Percentiles rank a stretch among this genome's conserved stretches.
These are phyloP conservation scores for Tetropium fuscum DNA, from an alignment of 2,888 invertebrate genomes.

Conservation along the genomic window DNA sequence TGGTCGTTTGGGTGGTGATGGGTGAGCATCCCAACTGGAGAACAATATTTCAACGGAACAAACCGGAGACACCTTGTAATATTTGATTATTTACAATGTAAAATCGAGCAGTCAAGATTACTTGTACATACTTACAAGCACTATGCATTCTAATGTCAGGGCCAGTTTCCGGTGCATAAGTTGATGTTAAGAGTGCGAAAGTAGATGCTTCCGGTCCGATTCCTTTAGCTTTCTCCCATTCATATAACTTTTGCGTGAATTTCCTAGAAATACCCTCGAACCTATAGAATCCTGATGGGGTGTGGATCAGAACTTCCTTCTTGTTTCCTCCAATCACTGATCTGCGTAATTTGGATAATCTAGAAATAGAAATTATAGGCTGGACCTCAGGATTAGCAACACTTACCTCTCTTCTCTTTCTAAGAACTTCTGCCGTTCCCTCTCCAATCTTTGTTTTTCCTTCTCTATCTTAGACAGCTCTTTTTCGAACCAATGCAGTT, in stretches of 20 bases:
- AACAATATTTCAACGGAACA: no score
- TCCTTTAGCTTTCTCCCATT: slow-evolving; percentile 92
- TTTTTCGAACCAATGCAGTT: slow-evolving; percentile 71
- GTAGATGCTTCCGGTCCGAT: slow-evolving; percentile 89
- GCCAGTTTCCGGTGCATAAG: slow-evolving; percentile 61
- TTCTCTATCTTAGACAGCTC: slow-evolving; percentile 72
- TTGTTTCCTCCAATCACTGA: slow-evolving; percentile 69
- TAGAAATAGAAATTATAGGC: slow-evolving; percentile 41
- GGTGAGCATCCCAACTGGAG: no score
- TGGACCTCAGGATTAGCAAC: not conserved
- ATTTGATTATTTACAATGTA: no score
- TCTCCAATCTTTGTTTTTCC: slow-evolving; percentile 72
- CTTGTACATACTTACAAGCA: slow-evolving; percentile 14
- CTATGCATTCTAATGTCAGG: slow-evolving; percentile 17
- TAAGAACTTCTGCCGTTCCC: slow-evolving; percentile 73
- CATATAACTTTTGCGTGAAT: slow-evolving; percentile 89
- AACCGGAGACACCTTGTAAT: no score
- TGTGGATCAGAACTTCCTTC: slow-evolving; percentile 84
- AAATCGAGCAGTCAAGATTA: no score
- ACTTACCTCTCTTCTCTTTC: slow-evolving; percentile 73
- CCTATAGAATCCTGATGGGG: slow-evolving; percentile 85
- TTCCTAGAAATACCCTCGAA: slow-evolving; percentile 90
- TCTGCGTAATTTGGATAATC: slow-evolving; percentile 71
- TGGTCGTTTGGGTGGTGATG: no score
- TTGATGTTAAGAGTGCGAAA: slow-evolving; percentile 79